Conservation (phyloP, 2,797 vertebrate genomes). For the Aplochiton taeniatus region DNA sequence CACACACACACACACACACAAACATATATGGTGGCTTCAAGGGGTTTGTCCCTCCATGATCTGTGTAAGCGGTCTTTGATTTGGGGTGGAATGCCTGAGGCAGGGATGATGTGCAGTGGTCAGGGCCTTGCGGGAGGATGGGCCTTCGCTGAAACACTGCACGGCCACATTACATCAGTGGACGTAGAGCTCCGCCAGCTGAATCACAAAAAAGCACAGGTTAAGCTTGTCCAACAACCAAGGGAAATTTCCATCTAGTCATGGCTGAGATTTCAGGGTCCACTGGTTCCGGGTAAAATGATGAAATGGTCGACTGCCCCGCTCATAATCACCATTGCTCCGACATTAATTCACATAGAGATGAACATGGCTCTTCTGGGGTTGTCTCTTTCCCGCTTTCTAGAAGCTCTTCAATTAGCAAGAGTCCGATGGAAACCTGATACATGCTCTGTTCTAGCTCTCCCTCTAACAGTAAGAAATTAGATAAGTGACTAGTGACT, state of each 20-base stretch:
- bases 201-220: not conserved
- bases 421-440: slow-evolving; percentile 43
- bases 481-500: not conserved
- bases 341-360: slow-evolving; percentile 64
- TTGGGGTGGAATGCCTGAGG: too few species aligned
- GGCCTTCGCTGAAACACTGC: not conserved
- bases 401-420: slow-evolving; percentile 61
- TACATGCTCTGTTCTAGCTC: slow-evolving; percentile 24
- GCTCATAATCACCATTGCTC: slow-evolving; percentile 56
- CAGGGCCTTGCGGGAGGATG: not conserved
- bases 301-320: slow-evolving; percentile 58
- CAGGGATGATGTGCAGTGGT: not conserved
- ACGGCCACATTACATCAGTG: not conserved
- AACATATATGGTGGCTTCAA: too few species aligned
- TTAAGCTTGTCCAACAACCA: slow-evolving; percentile 26
- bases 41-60: too few species aligned
- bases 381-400: slow-evolving; percentile 48
- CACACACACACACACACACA: too few species aligned
- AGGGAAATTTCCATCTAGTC: slow-evolving; percentile 48
- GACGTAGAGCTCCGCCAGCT: not conserved
- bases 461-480: not conserved
- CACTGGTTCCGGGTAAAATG: slow-evolving; percentile 42
- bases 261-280: slow-evolving; percentile 46
- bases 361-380: slow-evolving; percentile 63
- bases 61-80: too few species aligned